A percentile compares a stretch with the other conserved stretches of the same genome.
Evolutionary conservation across 2,113 vertebrate genomes (phyloP).

Genomic region (Lipophrys pholis): DNA sequence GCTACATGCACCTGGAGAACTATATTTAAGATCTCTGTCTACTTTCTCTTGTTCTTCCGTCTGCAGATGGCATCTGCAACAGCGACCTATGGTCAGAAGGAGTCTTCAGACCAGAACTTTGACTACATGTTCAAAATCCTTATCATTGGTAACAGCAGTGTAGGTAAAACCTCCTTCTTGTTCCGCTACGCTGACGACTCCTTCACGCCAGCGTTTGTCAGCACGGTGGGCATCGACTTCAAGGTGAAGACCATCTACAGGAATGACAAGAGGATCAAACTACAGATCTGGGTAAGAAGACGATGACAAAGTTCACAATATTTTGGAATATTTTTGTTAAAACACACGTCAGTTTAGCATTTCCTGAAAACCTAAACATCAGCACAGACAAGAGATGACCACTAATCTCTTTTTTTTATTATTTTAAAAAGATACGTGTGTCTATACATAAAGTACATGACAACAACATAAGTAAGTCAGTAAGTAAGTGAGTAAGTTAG

Average conservation of each 20-base stretch:
- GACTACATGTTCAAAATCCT: constrained; percentile 99
- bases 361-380: no score
- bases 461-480: no score
- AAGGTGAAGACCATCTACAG: constrained; percentile 99
- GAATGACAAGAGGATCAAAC: constrained; percentile 96
- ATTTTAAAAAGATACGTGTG: no score
- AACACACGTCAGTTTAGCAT: no score
- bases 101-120: constrained; percentile 98
- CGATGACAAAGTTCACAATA: not conserved
- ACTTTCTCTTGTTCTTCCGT: not conserved
- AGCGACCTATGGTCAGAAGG: constrained; percentile 92
- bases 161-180: constrained; percentile 97
- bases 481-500: no score
- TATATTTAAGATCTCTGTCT: not conserved
- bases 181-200: constrained; percentile 97
- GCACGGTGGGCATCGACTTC: constrained; percentile 98
- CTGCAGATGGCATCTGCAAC: constrained; percentile 94
- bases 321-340: no score
- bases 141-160: constrained; percentile 98
- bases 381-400: no score
- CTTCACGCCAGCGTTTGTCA: constrained; percentile 95
- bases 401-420: no score
- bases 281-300: constrained; percentile 96
- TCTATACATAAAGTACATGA: no score
- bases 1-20: no score